Percentiles rank a stretch among this genome's conserved stretches.
phyloP scores from a whole-genome alignment of 1,140 invertebrate species.

The Trypoxylus dichotomus region DNA sequence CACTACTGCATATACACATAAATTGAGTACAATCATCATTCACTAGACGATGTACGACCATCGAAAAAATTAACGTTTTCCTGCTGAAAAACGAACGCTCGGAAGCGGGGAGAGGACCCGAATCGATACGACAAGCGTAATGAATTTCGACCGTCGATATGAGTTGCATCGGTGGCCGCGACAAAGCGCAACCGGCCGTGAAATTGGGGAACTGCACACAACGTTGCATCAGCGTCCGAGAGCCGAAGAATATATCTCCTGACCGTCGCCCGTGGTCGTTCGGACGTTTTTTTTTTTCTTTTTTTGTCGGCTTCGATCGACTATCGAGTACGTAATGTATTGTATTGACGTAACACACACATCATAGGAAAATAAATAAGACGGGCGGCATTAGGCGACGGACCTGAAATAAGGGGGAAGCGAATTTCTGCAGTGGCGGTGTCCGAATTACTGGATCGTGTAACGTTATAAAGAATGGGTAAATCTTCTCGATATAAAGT shows the following conservation, averaged over 20 bases:
- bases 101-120: not conserved
- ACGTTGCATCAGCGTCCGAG: constrained; percentile 35
- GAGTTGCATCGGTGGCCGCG: constrained; percentile 44
- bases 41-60: not conserved
- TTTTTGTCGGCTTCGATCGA: constrained; percentile 26
- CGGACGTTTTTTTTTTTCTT: constrained; percentile 36
- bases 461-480: constrained; percentile 42
- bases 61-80: not conserved
- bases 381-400: not conserved
- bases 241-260: not conserved
- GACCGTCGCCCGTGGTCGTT: constrained; percentile 28
- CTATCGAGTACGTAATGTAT: constrained; percentile 32
- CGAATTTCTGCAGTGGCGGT: constrained; percentile 39
- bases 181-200: constrained; percentile 44
- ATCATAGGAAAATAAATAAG: constrained; percentile 44
- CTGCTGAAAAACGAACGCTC: not conserved
- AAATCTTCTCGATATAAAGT: constrained; percentile 27
- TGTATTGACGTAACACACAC: constrained; percentile 28
- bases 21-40: not conserved
- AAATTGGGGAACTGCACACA: constrained; percentile 46
- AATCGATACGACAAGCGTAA: constrained; percentile 34
- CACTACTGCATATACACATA: not conserved
- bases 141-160: constrained; percentile 50
- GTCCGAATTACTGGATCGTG: constrained; percentile 39
- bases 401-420: not conserved